Conservation (phyloP, 2,797 vertebrate genomes). For the Setipinna tenuifilis region DNA sequence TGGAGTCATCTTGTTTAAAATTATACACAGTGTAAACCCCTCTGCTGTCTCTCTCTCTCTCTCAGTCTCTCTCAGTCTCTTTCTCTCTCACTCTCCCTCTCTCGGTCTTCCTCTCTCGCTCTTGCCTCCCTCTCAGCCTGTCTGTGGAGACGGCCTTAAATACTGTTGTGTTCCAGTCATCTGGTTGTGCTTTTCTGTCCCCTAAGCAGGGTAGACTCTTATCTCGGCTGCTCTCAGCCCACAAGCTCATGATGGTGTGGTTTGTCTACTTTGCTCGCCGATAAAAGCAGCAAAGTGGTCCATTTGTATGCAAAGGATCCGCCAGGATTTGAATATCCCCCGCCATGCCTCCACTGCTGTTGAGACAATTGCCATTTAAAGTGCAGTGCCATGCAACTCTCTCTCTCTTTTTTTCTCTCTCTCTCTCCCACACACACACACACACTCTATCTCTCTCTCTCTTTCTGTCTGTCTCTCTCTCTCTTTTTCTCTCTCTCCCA, state of each 20-base stretch:
- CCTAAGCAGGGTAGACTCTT: constrained; percentile 57
- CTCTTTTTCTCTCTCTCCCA: no score
- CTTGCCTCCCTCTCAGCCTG: constrained; percentile 57
- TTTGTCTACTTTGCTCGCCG: constrained; percentile 59
- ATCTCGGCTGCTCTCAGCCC: constrained; percentile 60
- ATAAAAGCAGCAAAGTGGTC: constrained; percentile 57
- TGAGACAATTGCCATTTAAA: constrained; percentile 5
- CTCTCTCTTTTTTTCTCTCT: neutral
- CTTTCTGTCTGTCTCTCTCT: no score
- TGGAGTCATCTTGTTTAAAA: constrained; percentile 75
- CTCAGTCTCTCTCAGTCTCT: neutral
- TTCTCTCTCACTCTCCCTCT: neutral
- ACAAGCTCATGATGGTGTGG: constrained; percentile 64
- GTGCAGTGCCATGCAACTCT: neutral
- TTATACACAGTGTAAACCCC: constrained; percentile 73
- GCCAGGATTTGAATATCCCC: constrained; percentile 53
- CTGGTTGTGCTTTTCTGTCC: constrained; percentile 75
- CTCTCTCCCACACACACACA: no score
- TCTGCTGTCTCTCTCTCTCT: constrained; percentile 53
- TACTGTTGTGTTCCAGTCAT: constrained; percentile 64
- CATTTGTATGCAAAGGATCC: constrained; percentile 65
- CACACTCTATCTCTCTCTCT: no score
- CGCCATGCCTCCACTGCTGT: constrained; percentile 10
- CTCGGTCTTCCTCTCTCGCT: no score
- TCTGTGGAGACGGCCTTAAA: constrained; percentile 58